Conservation (phyloP, 2,113 vertebrate genomes). For the Anhinga anhinga region DNA sequence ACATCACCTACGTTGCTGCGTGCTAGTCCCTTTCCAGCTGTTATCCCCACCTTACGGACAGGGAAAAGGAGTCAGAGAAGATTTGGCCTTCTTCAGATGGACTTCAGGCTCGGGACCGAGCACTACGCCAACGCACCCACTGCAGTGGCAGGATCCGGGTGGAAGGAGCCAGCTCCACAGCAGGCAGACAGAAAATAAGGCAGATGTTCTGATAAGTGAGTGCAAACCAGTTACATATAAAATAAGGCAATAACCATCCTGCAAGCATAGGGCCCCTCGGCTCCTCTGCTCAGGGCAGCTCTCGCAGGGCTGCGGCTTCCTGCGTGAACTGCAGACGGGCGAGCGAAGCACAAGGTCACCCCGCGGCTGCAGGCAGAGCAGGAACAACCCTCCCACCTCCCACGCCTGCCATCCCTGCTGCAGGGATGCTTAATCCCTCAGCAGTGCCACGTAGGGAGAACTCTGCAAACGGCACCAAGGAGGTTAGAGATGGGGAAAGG, state of each 20-base stretch:
- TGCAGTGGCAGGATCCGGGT: background rate
- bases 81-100: background rate
- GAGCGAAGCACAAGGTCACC: background rate
- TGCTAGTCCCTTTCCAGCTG: background rate
- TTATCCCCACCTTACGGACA: background rate
- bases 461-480: background rate
- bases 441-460: background rate
- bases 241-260: background rate
- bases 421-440: background rate
- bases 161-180: background rate
- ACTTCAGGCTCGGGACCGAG: background rate
- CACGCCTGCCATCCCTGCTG: background rate
- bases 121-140: accelerated
- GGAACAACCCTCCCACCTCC: background rate
- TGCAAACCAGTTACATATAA: accelerated
- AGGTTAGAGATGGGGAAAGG: background rate
- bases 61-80: background rate
- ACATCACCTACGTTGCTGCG: accelerated
- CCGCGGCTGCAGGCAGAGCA: background rate
- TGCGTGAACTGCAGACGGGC: background rate
- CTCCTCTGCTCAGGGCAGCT: background rate
- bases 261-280: background rate
- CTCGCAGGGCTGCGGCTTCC: background rate
- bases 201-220: background rate
- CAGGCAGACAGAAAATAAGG: background rate